phyloP scores from a whole-genome alignment of 2,888 invertebrate species.

The Brachyptera risi region DNA sequence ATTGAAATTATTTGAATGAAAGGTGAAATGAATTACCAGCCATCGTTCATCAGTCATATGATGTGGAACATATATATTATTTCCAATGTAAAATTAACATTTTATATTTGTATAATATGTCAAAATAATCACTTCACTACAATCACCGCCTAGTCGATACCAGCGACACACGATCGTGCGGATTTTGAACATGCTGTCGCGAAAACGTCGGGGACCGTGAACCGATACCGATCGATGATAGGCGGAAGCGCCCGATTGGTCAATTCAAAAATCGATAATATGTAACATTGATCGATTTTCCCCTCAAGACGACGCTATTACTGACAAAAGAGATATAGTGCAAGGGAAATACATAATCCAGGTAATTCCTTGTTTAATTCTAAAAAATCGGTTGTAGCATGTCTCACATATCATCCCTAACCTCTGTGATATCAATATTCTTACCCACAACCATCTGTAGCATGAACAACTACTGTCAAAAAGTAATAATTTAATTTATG shows the following conservation, averaged over 20 bases:
- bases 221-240: conserved; percentile 29
- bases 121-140: not conserved
- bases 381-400: no score
- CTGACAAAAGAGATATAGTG: not conserved
- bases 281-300: conserved; percentile 38
- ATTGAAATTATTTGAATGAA: not conserved
- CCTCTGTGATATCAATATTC: no score
- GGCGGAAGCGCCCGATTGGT: conserved; percentile 28
- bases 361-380: not conserved
- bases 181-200: not conserved
- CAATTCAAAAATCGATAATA: conserved; percentile 34
- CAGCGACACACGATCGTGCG: not conserved
- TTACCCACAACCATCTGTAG: no score
- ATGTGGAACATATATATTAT: conserved; percentile 1
- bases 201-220: conserved; percentile 14
- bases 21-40: conserved; percentile 3
- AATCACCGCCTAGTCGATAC: not conserved
- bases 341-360: not conserved
- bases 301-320: conserved; percentile 19
- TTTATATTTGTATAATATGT: not conserved
- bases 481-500: no score
- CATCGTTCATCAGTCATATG: conserved; percentile 3
- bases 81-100: conserved; percentile 7
- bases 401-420: no score
- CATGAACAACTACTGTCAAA: no score